Percentiles rank a stretch among this genome's conserved stretches.
phyloP scores from a whole-genome alignment of 2,888 invertebrate species.

The Nipponacmea schrenckii region DNA sequence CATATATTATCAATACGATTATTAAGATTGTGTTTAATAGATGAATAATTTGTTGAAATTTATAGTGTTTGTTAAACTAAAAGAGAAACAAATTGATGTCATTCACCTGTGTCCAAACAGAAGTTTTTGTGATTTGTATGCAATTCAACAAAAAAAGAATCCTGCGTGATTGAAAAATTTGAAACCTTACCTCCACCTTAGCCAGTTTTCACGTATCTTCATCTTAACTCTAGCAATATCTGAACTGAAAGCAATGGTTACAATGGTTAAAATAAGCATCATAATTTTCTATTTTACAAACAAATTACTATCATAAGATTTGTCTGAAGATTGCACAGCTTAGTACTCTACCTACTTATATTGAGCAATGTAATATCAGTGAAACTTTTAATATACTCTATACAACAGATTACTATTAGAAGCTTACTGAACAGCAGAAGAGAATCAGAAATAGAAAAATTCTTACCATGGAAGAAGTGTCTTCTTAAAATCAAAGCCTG shows the following conservation, averaged over 20 bases:
- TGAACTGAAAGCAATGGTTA: slow-evolving; percentile 9
- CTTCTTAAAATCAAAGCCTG: slow-evolving; percentile 31
- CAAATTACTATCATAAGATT: no score
- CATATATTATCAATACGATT: no score
- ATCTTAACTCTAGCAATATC: slow-evolving; percentile 18
- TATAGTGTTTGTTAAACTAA: neutral
- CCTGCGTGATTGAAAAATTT: neutral
- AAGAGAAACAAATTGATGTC: neutral
- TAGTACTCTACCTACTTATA: no score
- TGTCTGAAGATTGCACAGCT: no score
- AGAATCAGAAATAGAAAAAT: neutral
- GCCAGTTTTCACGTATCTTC: slow-evolving; percentile 13
- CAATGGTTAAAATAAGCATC: no score
- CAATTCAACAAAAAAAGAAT: no score
- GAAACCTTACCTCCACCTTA: slow-evolving; percentile 4
- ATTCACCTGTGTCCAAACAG: neutral
- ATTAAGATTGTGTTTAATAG: no score
- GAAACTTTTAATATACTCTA: no score
- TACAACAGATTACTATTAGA: no score
- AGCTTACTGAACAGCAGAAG: neutral
- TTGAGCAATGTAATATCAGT: no score
- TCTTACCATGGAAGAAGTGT: slow-evolving; percentile 24
- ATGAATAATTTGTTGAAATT: neutral
- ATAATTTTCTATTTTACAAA: no score
- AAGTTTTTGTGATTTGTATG: neutral